These are phyloP conservation scores for Mustela nigripes DNA, from an alignment of 2,113 vertebrate genomes.

Conservation along the genomic window DNA sequence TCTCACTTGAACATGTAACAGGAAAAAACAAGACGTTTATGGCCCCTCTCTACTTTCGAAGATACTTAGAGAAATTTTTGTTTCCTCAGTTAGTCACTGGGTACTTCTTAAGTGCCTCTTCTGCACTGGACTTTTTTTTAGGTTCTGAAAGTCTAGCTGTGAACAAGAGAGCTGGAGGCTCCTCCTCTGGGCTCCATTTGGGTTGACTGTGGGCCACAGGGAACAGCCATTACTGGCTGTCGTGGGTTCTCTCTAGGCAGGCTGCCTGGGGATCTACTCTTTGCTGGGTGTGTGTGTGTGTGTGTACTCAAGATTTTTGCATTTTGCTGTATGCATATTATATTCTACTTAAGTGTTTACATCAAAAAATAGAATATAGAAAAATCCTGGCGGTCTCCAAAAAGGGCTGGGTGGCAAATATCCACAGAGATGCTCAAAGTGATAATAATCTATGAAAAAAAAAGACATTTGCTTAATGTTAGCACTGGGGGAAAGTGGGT, in stretches of 20 bases:
- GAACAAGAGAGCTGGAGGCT: neutral
- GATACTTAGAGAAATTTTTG: neutral
- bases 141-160: neutral
- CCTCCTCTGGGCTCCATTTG: neutral
- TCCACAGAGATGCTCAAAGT: neutral
- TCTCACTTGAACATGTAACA: neutral
- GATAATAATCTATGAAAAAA: neutral
- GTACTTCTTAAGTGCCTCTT: constrained; percentile 37
- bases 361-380: neutral
- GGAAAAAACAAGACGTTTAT: neutral
- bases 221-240: neutral
- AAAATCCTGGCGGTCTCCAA: neutral
- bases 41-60: neutral
- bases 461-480: neutral
- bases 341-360: neutral
- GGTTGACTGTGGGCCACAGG: neutral
- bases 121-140: neutral
- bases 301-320: neutral
- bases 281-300: neutral
- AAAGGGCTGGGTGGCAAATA: neutral
- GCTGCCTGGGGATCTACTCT: neutral
- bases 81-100: neutral
- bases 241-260: neutral
- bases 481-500: neutral
- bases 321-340: neutral